Base-by-base conservation (phyloP, 2,113 vertebrate species). In the Nettapus auritus region DNA sequence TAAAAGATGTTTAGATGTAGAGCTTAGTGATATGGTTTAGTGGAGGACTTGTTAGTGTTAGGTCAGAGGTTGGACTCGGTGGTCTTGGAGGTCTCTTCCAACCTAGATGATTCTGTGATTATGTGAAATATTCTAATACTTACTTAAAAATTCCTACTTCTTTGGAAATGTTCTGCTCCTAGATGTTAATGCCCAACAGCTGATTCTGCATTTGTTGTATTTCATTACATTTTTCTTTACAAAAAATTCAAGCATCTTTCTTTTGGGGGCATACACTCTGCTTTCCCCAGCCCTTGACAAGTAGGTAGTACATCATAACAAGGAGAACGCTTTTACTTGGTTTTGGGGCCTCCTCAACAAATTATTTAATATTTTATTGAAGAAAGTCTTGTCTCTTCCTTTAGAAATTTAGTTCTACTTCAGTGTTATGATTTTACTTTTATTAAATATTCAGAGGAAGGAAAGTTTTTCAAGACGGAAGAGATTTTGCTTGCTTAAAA, bases 341-440 rank as follows among this genome's bases (percentile, higher is more conserved):
- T 23, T 26, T 74, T 74, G 31, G 53, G 40, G 9, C 20, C 28
- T 53, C 38, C 38, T 29, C 9, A 31, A 55, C 28, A 22, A 38
- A 20, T 18, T 38, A 36, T 21, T 70, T 53, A 73, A 38, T 53
- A 53, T 31, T 60, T 73, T 26, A n/a, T 40, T 80, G 14, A 68
- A 38, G 5, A 26, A 73, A 15, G 0, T 7, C 10, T 50, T 63
- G 1, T 5, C 1, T 48, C 5, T 66, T 88, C 18, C 48, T 64
- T 70, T 56, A 18, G 31, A 33, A 82, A 66, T 21, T 15, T 44
- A 60, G 34, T 64, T 50, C 9, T 25, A 26, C 8, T 57, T 82
- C 38, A 9, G 9, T 9, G 75, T 62, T 38, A 22, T 85, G 69
- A 6, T 5, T 57, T 75, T 4, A 12, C 42, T 67, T 63, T 57